A percentile compares a stretch with the other conserved stretches of the same genome.
These are phyloP conservation scores for Erethizon dorsatum DNA, from an alignment of 2,797 vertebrate genomes.

Conservation along the genomic window DNA sequence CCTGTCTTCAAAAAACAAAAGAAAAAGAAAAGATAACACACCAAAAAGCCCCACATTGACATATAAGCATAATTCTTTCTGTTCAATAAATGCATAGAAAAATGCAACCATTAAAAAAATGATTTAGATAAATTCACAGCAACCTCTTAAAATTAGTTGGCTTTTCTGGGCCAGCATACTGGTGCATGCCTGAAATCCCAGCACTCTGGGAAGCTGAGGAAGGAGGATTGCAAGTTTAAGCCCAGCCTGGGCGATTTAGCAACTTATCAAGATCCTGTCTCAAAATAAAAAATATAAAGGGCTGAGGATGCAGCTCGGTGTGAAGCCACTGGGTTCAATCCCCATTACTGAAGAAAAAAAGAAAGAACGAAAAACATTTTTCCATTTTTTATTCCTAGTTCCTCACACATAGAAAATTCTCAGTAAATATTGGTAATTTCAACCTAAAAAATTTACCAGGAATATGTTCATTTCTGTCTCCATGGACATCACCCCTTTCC, in stretches of 20 bases:
- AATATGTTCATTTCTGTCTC: background rate
- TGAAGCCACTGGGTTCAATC: background rate
- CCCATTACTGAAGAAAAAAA: background rate
- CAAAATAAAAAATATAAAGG: background rate
- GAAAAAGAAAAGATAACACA: background rate
- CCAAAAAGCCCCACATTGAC: no score
- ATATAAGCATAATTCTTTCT: background rate
- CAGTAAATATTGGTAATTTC: background rate
- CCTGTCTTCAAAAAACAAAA: no score
- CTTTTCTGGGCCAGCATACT: background rate
- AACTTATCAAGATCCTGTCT: no score
- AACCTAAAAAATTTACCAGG: background rate
- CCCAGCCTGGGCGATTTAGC: no score
- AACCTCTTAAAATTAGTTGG: background rate
- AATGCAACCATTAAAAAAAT: background rate
- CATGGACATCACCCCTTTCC: background rate
- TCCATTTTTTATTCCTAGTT: background rate
- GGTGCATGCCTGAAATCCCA: no score
- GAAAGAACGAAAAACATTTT: background rate
- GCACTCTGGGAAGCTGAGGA: no score
- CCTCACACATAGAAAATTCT: background rate
- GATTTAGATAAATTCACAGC: background rate
- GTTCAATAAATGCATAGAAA: background rate
- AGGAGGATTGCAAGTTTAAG: background rate
- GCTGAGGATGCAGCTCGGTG: background rate